Evolutionary conservation across 2,113 vertebrate genomes (phyloP), one percentile per base, ranked within the genome.

Genomic region (Rhinolophus sinicus): DNA sequence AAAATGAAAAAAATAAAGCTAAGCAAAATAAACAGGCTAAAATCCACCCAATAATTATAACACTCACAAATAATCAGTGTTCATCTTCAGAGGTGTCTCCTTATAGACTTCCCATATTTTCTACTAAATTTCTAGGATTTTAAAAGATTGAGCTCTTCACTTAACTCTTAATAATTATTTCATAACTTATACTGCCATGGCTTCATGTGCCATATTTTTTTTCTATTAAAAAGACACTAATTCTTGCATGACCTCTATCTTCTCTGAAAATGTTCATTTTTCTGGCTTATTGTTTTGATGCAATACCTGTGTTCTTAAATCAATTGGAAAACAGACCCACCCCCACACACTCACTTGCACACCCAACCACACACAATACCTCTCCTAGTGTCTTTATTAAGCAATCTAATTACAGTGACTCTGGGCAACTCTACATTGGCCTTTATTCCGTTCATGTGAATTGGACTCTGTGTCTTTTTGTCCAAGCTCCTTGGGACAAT

Each of bases 391-490:
- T 82, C 93, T 86, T 87, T 44, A 11, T 30, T 87, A 58, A 95
- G 65, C 80, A 82, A 30, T n/a, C 33, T 62, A 78, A 72, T 30
- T 72, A 62, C 76, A 47, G 16, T 62, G 69, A 87, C 35, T 47
- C 72, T 72, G 76, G 81, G 82, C 56, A 77, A 50, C 33, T 69
- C 80, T 88, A 12, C 12, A 30, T 3, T 72, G 67, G 65, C 81
- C 44, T 82, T 76, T 86, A 47, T 92, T 95, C 72, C 80, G 18
- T 77, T 95, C 33, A 50, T 92, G 72, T 95, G 93, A 77, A 84
- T 70, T 83, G 88, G 80, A 80, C 65, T 72, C 92, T 83, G 14
- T 93, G 67, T 75, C 67, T 85, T 96, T 96, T 83, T 86, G 97
- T 88, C 56, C 83, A 80, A 76, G 72, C 64, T 47, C 9, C 81